These are phyloP conservation scores for Parus major DNA, from an alignment of 2,113 vertebrate genomes.

Conservation along the genomic window DNA sequence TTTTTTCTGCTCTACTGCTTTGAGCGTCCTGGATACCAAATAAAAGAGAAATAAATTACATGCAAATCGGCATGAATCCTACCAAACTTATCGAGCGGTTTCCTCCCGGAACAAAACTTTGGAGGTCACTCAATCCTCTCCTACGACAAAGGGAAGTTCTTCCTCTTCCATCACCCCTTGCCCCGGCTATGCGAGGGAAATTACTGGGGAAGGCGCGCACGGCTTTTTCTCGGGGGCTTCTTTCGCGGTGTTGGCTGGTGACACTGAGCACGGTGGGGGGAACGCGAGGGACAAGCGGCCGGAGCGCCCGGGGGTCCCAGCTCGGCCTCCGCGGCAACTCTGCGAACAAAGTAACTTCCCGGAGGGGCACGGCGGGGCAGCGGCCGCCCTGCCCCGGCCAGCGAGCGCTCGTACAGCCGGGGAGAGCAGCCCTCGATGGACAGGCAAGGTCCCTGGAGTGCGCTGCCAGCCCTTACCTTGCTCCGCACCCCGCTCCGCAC, in stretches of 20 bases:
- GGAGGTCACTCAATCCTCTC: constrained; percentile 23
- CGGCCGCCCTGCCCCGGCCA: background rate
- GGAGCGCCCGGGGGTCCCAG: background rate
- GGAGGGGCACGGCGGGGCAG: background rate
- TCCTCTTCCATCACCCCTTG: background rate
- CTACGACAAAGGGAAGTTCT: constrained; percentile 25
- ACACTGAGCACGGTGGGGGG: background rate
- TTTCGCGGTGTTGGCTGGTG: background rate
- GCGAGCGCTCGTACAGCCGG: background rate
- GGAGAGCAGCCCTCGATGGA: background rate
- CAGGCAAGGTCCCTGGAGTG: background rate
- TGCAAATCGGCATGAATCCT: background rate
- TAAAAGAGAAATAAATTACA: background rate
- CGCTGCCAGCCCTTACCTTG: constrained; percentile 35
- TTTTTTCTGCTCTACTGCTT: background rate
- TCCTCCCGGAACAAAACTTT: constrained; percentile 49
- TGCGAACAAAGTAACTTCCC: constrained; percentile 60
- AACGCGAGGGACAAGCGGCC: background rate
- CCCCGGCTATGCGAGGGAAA: background rate
- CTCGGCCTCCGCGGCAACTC: constrained; percentile 17
- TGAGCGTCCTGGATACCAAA: background rate
- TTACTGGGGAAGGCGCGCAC: background rate
- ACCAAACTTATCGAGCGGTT: background rate
- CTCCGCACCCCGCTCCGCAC: background rate
- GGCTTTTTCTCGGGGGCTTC: background rate